phyloP scores from a whole-genome alignment of 2,113 vertebrate genomes.

The Brachypteracias leptosomus region DNA sequence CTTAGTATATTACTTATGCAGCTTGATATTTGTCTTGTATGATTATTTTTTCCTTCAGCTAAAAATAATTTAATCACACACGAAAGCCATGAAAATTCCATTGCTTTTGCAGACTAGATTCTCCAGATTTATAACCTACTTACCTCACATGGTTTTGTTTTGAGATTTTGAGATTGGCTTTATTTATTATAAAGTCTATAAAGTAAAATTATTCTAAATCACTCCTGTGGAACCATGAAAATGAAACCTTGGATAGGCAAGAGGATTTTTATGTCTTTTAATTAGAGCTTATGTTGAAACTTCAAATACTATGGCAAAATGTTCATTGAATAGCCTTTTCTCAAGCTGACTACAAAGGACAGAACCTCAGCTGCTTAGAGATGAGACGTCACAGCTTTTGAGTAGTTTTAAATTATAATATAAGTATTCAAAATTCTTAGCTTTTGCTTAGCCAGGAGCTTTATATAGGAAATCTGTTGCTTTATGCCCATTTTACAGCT shows the following conservation, averaged over 20 bases:
- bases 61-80: conserved; percentile 53
- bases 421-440: background rate
- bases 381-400: background rate
- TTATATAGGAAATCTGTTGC: background rate
- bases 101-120: background rate
- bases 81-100: conserved; percentile 40
- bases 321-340: background rate
- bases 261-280: conserved; percentile 60
- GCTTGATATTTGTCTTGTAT: conserved; percentile 20
- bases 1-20: conserved; percentile 27
- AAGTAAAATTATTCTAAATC: conserved; percentile 56
- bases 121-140: conserved; percentile 43
- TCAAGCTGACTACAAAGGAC: background rate
- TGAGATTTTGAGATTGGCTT: conserved; percentile 23
- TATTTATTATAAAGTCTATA: conserved; percentile 51
- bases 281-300: conserved; percentile 38
- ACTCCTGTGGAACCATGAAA: conserved; percentile 49
- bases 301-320: background rate
- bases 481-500: background rate
- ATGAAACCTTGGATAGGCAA: background rate
- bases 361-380: background rate
- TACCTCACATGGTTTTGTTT: conserved; percentile 12
- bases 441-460: background rate
- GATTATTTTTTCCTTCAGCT: conserved; percentile 45
- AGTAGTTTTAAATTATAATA: background rate